These are phyloP conservation scores for Martes flavigula DNA, from an alignment of 2,797 vertebrate genomes.

Conservation along the genomic window DNA sequence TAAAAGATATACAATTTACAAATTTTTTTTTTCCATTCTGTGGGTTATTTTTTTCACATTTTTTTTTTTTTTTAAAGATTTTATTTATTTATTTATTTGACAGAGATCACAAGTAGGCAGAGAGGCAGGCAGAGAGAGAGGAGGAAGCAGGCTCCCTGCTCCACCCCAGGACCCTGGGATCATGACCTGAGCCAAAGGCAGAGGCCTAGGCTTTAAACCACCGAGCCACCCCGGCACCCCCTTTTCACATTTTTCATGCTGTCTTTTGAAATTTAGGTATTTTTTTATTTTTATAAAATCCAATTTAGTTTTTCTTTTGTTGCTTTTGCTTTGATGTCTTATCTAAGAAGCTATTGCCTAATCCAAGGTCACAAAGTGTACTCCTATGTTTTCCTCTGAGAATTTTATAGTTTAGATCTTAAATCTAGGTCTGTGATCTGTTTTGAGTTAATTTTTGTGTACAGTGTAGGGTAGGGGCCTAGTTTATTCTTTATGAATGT, in stretches of 20 bases:
- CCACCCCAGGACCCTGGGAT: too few species aligned
- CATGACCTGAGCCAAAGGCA: too few species aligned
- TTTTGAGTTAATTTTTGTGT: slow-evolving; percentile 23
- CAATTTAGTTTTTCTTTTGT: slow-evolving; percentile 9
- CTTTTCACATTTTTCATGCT: slow-evolving; percentile 23
- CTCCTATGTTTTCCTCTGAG: background rate
- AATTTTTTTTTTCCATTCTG: background rate
- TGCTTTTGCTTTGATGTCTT: slow-evolving; percentile 33
- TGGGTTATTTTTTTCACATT: background rate
- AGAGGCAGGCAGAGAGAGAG: too few species aligned
- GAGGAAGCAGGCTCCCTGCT: too few species aligned
- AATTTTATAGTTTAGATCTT: background rate
- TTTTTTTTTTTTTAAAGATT: background rate
- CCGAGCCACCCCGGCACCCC: too few species aligned
- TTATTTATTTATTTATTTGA: too few species aligned
- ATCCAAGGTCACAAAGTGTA: background rate
- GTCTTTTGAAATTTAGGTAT: slow-evolving; percentile 6
- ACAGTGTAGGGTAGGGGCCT: background rate
- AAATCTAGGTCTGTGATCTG: background rate
- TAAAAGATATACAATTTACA: background rate
- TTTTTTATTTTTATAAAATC: slow-evolving; percentile 31
- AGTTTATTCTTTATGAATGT: background rate
- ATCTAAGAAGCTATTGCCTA: background rate
- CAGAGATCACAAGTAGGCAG: too few species aligned
- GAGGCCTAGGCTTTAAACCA: too few species aligned